Evolutionary conservation across 2,888 invertebrate species (phyloP).

Genomic region (Caenorhabditis wallacei): DNA sequence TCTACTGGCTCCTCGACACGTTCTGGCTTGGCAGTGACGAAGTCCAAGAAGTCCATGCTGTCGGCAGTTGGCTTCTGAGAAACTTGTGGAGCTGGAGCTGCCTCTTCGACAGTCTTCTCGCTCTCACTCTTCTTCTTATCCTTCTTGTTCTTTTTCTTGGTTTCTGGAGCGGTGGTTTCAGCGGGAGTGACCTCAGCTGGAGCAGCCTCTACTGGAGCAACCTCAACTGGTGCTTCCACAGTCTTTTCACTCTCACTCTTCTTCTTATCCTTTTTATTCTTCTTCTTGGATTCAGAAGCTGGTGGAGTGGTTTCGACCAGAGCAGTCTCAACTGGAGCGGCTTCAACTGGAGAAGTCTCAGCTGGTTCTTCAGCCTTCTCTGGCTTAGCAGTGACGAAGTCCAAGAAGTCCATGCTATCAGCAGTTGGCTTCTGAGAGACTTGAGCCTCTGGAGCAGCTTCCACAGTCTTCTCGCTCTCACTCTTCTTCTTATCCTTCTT

Average conservation of each 20-base stretch:
- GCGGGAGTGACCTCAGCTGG: slow-evolving; percentile 23
- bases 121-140: slow-evolving; percentile 67
- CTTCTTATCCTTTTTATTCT: slow-evolving; percentile 57
- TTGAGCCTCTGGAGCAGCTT: neutral
- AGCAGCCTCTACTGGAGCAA: slow-evolving; percentile 27
- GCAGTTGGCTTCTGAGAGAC: slow-evolving; percentile 38
- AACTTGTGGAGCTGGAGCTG: neutral
- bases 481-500: slow-evolving; percentile 66
- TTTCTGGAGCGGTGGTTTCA: slow-evolving; percentile 28
- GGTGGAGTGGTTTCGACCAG: slow-evolving; percentile 29
- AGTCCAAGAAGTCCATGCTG: slow-evolving; percentile 64
- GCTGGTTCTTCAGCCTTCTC: slow-evolving; percentile 10
- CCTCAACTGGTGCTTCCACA: slow-evolving; percentile 30
- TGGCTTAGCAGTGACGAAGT: slow-evolving; percentile 52
- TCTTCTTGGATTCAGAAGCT: slow-evolving; percentile 42
- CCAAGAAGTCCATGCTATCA: slow-evolving; percentile 45
- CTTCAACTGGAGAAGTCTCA: slow-evolving; percentile 3
- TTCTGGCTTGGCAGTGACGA: slow-evolving; percentile 58
- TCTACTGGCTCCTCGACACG: slow-evolving; percentile 19
- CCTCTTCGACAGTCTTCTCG: slow-evolving; percentile 35
- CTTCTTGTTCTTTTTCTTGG: slow-evolving; percentile 47
- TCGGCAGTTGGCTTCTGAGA: slow-evolving; percentile 43
- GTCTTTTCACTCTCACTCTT: slow-evolving; percentile 42
- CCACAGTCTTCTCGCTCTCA: slow-evolving; percentile 54
- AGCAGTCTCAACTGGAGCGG: slow-evolving; percentile 23